phyloP scores from a whole-genome alignment of 2,113 vertebrate species.

The Protobothrops flavoviridis region DNA sequence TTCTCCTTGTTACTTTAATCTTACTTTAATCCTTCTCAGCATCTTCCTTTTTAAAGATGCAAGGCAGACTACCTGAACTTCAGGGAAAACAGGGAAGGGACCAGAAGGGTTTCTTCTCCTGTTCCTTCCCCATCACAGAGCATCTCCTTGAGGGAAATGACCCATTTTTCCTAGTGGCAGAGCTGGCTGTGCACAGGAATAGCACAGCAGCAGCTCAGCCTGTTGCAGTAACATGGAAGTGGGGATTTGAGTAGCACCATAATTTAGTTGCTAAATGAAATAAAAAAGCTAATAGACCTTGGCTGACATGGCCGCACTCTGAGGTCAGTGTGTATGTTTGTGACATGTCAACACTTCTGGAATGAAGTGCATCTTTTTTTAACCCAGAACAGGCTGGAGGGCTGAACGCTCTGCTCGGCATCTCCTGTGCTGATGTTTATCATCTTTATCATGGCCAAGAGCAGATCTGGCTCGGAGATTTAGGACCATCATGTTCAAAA shows the following conservation, averaged over 20 bases:
- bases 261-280: background rate
- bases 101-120: background rate
- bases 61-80: background rate
- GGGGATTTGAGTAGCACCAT: background rate
- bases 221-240: background rate
- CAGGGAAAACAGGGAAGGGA: background rate
- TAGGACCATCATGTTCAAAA: constrained; percentile 28
- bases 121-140: background rate
- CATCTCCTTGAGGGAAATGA: background rate
- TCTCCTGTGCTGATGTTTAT: constrained; percentile 25
- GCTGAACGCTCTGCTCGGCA: constrained; percentile 31
- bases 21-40: background rate
- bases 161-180: background rate
- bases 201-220: background rate
- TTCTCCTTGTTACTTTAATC: background rate
- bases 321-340: background rate
- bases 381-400: background rate
- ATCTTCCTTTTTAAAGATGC: background rate
- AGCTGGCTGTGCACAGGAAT: background rate
- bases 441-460: constrained; percentile 45
- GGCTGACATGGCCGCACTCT: background rate
- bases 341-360: background rate
- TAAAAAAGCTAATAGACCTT: background rate
- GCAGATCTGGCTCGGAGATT: constrained; percentile 49
- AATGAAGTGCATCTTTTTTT: accelerated